Evolutionary conservation across 1,140 invertebrate genomes (phyloP).

Genomic region (Drepana arcuata): DNA sequence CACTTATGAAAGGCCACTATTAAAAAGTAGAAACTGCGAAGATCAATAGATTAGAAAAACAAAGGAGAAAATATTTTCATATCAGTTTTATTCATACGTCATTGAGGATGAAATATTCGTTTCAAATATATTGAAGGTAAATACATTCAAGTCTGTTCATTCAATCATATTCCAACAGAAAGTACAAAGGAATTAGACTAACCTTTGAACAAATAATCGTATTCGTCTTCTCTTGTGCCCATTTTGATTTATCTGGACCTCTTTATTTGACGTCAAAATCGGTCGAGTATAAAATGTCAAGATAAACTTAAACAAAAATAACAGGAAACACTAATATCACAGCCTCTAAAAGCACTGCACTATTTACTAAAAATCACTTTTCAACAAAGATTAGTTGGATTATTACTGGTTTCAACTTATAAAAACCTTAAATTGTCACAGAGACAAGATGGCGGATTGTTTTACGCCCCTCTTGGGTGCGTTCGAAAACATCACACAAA

Average conservation of each 20-base stretch:
- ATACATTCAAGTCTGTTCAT: too few species aligned
- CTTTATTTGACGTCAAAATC: slow-evolving; percentile 65
- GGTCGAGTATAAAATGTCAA: slow-evolving; percentile 58
- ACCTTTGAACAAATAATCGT: slow-evolving; percentile 99
- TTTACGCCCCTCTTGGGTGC: slow-evolving; percentile 59
- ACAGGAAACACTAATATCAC: slow-evolving; percentile 65
- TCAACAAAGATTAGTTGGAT: slow-evolving; percentile 49
- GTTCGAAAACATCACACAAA: slow-evolving; percentile 33
- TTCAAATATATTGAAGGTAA: too few species aligned
- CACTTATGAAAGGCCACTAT: too few species aligned
- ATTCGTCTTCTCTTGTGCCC: slow-evolving; percentile 98
- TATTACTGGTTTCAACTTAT: slow-evolving; percentile 45
- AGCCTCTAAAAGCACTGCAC: slow-evolving; percentile 60
- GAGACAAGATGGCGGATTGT: slow-evolving; percentile 67
- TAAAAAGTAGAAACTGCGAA: too few species aligned
- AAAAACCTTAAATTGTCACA: slow-evolving; percentile 57
- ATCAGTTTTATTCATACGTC: slow-evolving; percentile 27
- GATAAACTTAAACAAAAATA: slow-evolving; percentile 64
- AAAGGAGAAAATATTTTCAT: slow-evolving; percentile 24
- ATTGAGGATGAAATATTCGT: slow-evolving; percentile 21
- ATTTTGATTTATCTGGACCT: slow-evolving; percentile 76
- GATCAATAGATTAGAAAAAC: too few species aligned
- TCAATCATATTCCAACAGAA: too few species aligned
- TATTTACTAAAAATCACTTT: slow-evolving; percentile 55
- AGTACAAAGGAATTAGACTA: slow-evolving; percentile 50